Conservation (phyloP, 2,797 vertebrate species). For the Takifugu rubripes region DNA sequence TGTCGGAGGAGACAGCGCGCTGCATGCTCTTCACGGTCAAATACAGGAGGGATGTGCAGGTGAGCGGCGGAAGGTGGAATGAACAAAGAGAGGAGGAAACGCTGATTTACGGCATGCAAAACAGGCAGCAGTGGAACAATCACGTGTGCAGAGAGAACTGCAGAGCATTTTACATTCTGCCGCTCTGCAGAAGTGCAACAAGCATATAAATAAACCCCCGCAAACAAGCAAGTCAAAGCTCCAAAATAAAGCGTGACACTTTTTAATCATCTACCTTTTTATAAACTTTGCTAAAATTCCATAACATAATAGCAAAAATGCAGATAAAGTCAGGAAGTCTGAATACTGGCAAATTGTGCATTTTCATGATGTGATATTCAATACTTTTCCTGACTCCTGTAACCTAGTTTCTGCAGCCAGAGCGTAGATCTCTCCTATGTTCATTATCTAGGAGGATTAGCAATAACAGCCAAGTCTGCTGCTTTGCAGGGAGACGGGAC, state of each 20-base stretch:
- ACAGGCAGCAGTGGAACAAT: too few species aligned
- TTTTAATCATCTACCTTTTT: background rate
- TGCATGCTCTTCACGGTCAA: conserved; percentile 66
- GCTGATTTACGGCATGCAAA: background rate
- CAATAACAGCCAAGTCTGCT: conserved; percentile 64
- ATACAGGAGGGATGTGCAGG: conserved; percentile 15
- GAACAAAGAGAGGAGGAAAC: conserved; percentile 16
- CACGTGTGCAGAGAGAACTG: too few species aligned
- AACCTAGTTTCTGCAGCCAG: conserved; percentile 67
- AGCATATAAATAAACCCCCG: background rate
- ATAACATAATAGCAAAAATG: too few species aligned
- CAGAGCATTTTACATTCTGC: too few species aligned
- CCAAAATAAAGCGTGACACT: background rate
- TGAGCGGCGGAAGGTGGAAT: conserved; percentile 10
- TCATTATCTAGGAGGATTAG: conserved; percentile 64
- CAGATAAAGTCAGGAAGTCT: background rate
- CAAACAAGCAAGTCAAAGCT: background rate
- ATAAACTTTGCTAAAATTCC: background rate
- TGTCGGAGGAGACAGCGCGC: conserved; percentile 67
- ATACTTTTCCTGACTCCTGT: conserved; percentile 48
- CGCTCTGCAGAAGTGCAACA: background rate
- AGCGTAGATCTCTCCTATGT: conserved; percentile 64
- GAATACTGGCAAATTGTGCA: background rate
- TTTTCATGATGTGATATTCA: conserved; percentile 32
- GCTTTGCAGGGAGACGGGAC: conserved; percentile 60